Base-by-base conservation (phyloP, 2,797 vertebrate genomes). In the Craterocephalus amniculus region DNA sequence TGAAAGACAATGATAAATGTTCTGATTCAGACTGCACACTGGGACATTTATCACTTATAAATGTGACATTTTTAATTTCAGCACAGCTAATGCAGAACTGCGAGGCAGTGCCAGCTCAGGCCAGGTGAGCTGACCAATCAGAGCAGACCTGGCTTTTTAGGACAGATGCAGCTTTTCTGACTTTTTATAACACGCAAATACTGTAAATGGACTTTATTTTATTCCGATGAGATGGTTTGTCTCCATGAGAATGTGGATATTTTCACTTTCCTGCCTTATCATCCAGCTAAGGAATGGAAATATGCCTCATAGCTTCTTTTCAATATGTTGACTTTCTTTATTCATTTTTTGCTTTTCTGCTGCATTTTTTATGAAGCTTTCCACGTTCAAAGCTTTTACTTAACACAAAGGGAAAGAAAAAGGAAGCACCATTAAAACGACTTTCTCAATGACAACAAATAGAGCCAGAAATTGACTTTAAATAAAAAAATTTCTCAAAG, bases 371-470 rank as follows among this genome's bases (percentile, higher is more conserved):
- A 14, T 51, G 36, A 35, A 63, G 22, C 31, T 22, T 35, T 59
- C 14, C 16, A 40, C 43, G 8, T 31, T 61, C 35, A 54, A 18
- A 69, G 0, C 9, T 52, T 40, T 40, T 29, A 40, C 60, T 69
- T 52, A 48, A 68, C 18, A 52, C 12, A n/a, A n/a, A n/a, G n/a
- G n/a, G n/a, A 4, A 14, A 38, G 26, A 55, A 43, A 43, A 43
- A 54, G 27, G 52, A 32, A 57, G 51, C 0, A 60, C 8, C 40
- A 29, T 40, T 70, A 71, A 49, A 62, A 58, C 63, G 3, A 26
- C 26, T 55, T 18, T 14, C 49, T 8, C 10, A 32, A 1, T 22
- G 11, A 57, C 22, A 63, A 20, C n/a, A 49, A 16, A 55, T 18
- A 38, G 48, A 0, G 54, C n/a, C 29, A 34, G 45, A 64, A 69